phyloP scores from a whole-genome alignment of 2,888 invertebrate species.

The Invenusta paracnida region DNA sequence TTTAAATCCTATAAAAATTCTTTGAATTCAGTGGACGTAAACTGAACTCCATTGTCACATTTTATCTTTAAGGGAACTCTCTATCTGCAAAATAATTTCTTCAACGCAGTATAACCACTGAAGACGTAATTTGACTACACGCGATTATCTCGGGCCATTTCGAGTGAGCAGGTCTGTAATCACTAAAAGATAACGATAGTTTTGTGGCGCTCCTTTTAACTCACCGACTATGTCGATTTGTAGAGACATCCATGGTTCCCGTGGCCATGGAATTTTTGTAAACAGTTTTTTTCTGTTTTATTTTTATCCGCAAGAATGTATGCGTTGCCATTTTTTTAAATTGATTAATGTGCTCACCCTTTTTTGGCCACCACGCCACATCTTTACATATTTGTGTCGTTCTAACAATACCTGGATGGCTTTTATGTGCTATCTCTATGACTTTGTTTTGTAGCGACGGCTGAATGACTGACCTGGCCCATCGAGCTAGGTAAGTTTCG shows the following conservation, averaged over 20 bases:
- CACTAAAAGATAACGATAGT: too few species aligned
- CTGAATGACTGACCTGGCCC: background rate
- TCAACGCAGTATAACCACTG: background rate
- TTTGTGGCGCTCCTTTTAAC: too few species aligned
- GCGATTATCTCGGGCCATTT: too few species aligned
- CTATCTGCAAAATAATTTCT: background rate
- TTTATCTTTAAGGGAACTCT: background rate
- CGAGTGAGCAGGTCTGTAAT: too few species aligned
- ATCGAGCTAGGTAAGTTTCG: too few species aligned
- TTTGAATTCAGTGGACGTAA: too few species aligned
- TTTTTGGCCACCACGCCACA: background rate
- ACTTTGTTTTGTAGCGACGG: background rate
- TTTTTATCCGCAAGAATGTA: background rate
- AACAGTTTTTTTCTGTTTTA: background rate
- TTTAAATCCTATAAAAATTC: too few species aligned
- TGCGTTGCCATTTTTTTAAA: background rate
- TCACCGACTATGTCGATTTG: too few species aligned
- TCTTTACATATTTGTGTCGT: background rate
- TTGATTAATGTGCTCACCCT: background rate
- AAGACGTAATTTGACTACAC: background rate
- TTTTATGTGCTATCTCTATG: background rate
- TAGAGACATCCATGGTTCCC: too few species aligned
- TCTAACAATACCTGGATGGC: background rate
- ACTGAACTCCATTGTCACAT: too few species aligned
- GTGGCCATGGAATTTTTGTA: too few species aligned